Percentiles rank a stretch among this genome's conserved stretches.
Conservation (phyloP, 2,888 invertebrate genomes). For the Acanthosepion esculentum region DNA sequence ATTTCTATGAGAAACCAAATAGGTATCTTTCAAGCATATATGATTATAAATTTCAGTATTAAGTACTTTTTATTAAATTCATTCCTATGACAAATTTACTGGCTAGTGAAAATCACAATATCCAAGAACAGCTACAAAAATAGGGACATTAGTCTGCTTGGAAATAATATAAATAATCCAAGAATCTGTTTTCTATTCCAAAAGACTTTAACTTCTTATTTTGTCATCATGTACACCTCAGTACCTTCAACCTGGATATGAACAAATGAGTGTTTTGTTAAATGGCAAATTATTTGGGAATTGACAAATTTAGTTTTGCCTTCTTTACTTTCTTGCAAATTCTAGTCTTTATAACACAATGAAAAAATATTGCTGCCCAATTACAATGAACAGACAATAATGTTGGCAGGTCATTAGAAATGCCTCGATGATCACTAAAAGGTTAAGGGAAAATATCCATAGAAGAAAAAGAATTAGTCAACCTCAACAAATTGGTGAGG, state of each 20-base stretch:
- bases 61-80: too few relatives aligned
- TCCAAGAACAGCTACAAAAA: too few relatives aligned
- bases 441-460: neutral
- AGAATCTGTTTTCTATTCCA: neutral
- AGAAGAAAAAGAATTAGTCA: neutral
- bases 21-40: too few relatives aligned
- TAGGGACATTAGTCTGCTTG: too few relatives aligned
- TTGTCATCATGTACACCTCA: neutral
- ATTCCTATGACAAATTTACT: too few relatives aligned
- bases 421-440: neutral
- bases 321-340: neutral
- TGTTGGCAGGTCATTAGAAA: constrained; percentile 22
- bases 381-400: neutral
- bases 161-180: neutral
- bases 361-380: neutral
- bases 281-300: neutral
- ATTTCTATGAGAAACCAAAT: too few relatives aligned
- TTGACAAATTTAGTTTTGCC: neutral
- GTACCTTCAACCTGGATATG: neutral
- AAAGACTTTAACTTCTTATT: neutral
- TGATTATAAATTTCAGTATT: too few relatives aligned
- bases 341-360: neutral
- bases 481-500: neutral
- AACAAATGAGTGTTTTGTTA: neutral
- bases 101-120: too few relatives aligned